phyloP scores from a whole-genome alignment of 2,113 vertebrate genomes.

The Eleginops maclovinus region DNA sequence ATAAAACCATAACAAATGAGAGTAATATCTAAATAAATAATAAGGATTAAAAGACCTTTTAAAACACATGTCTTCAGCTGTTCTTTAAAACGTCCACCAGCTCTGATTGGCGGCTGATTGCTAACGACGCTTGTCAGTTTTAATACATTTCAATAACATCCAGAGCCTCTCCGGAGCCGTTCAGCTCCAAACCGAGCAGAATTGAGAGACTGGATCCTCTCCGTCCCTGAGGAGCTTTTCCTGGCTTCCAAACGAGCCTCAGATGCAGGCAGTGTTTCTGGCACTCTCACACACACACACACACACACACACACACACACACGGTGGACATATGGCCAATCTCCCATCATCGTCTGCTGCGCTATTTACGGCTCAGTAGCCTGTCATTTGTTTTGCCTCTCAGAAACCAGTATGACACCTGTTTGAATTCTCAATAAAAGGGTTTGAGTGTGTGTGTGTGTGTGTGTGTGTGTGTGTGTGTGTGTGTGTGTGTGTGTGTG shows the following conservation, averaged over 20 bases:
- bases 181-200: conserved; percentile 38
- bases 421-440: conserved; percentile 83
- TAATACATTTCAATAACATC: conserved; percentile 44
- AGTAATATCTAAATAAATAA: too few species aligned
- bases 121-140: conserved; percentile 42
- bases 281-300: conserved; percentile 59
- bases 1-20: too few species aligned
- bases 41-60: too few species aligned
- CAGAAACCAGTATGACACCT: conserved; percentile 81
- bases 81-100: too few species aligned
- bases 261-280: conserved; percentile 69
- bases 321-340: conserved; percentile 80
- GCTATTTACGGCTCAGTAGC: conserved; percentile 81
- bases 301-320: conserved; percentile 48
- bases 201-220: conserved; percentile 56
- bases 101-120: conserved; percentile 41
- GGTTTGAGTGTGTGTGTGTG: conserved; percentile 22
- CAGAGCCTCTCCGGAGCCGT: too few species aligned
- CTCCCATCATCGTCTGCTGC: conserved; percentile 80
- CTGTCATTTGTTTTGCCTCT: conserved; percentile 75
- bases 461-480: too few species aligned
- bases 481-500: too few species aligned
- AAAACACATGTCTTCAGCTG: too few species aligned
- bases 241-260: conserved; percentile 75
- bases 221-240: conserved; percentile 75